These are phyloP conservation scores for Hydrolagus colliei DNA, from an alignment of 2,797 vertebrate species.

Conservation along the genomic window DNA sequence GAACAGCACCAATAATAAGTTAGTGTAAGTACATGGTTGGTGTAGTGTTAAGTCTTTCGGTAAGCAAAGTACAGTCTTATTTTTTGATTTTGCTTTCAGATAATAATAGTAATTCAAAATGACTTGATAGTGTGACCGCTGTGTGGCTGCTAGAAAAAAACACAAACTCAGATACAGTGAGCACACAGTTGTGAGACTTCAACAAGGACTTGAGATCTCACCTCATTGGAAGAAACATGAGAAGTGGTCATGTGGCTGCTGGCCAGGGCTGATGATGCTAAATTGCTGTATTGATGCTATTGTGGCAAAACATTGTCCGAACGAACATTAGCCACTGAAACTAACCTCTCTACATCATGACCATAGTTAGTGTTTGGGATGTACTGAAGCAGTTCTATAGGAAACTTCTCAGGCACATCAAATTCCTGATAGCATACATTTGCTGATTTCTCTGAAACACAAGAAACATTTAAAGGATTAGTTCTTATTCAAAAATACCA, in stretches of 20 bases:
- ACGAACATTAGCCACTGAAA: background rate
- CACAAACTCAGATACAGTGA: no score
- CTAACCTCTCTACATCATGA: conserved; percentile 22
- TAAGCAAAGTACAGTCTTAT: no score
- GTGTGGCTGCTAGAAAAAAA: no score
- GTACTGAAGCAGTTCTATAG: conserved; percentile 73
- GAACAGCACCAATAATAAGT: no score
- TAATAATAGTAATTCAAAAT: no score
- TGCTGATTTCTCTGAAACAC: conserved; percentile 62
- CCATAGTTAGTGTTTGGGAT: conserved; percentile 79
- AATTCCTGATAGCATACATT: conserved; percentile 92
- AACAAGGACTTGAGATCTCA: no score
- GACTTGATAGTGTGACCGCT: no score
- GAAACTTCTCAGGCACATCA: conserved; percentile 72
- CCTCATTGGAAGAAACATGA: background rate
- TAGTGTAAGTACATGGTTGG: no score
- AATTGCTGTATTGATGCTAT: background rate
- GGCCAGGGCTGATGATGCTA: no score
- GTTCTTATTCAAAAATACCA: background rate
- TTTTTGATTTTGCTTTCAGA: no score
- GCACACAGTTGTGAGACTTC: no score
- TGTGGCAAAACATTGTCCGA: background rate
- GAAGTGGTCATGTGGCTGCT: background rate
- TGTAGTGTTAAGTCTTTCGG: no score
- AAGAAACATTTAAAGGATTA: background rate